A percentile compares a stretch with the other conserved stretches of the same genome.
Evolutionary conservation across 2,113 vertebrate genomes (phyloP).

Genomic region (Mormyrus iriodes): DNA sequence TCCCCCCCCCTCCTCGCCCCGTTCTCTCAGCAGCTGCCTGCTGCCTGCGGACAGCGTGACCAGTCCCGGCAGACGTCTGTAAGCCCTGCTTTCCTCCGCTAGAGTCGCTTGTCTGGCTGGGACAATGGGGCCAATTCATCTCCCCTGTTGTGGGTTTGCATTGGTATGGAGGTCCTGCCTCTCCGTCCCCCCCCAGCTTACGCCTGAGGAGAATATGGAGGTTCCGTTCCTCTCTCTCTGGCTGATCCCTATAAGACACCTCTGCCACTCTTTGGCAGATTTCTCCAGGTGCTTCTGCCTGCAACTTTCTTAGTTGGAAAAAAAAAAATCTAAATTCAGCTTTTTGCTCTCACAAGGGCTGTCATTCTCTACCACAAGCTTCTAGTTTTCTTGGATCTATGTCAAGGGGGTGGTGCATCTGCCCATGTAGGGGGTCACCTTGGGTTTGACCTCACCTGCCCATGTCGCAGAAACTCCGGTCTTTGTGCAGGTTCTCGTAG

Average conservation of each 20-base stretch:
- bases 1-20: neutral
- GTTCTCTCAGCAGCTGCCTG: slow-evolving; percentile 21
- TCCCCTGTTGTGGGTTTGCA: neutral
- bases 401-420: neutral
- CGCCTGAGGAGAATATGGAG: neutral
- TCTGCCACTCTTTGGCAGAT: neutral
- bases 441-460: neutral
- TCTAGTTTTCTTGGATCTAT: neutral
- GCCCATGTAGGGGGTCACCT: neutral
- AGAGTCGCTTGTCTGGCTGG: neutral
- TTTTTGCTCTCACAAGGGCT: neutral
- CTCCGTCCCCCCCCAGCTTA: neutral
- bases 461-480: neutral
- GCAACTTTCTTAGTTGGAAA: neutral
- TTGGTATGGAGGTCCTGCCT: neutral
- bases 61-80: neutral
- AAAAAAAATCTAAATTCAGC: neutral
- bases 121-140: slow-evolving; percentile 19
- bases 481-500: neutral
- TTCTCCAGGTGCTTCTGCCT: neutral
- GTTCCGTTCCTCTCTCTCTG: neutral
- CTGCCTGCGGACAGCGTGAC: slow-evolving; percentile 6
- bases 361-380: neutral
- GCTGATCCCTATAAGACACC: neutral
- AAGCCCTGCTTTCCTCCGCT: neutral